Evolutionary conservation across 1,140 invertebrate genomes (phyloP).

Genomic region (Galendromus occidentalis): DNA sequence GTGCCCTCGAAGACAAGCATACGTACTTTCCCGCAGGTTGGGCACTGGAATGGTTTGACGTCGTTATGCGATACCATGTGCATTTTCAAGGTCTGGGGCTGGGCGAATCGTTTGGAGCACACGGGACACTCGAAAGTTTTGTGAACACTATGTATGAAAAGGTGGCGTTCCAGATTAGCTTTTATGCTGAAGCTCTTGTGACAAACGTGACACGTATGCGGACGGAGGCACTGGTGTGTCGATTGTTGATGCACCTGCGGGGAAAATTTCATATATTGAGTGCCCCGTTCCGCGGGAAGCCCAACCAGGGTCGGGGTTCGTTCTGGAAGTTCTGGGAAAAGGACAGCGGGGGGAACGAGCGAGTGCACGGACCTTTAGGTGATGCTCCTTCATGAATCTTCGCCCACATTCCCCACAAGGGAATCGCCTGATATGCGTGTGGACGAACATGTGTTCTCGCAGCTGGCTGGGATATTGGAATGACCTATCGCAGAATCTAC

Average conservation of each 20-base stretch:
- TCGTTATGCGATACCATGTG: conserved; percentile 31
- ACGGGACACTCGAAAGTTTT: conserved; percentile 29
- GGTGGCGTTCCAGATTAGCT: conserved; percentile 27
- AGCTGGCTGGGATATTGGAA: conserved; percentile 20
- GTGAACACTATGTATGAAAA: conserved; percentile 37
- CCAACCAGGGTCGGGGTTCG: neutral
- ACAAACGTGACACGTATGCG: conserved; percentile 24
- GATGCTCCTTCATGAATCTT: conserved; percentile 20
- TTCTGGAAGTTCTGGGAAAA: neutral
- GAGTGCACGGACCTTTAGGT: conserved; percentile 15
- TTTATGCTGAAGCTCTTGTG: conserved; percentile 23
- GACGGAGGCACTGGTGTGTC: conserved; percentile 19
- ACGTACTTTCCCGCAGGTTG: conserved; percentile 26
- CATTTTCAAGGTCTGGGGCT: conserved; percentile 35
- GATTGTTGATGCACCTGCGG: conserved; percentile 14
- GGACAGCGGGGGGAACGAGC: neutral
- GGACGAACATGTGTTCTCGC: conserved; percentile 17
- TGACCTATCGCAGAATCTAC: conserved; percentile 16
- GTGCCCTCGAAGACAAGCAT: too few species aligned
- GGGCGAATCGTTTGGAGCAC: conserved; percentile 39
- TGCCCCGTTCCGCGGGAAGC: neutral
- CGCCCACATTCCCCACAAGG: conserved; percentile 18
- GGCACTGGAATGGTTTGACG: conserved; percentile 30
- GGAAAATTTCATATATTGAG: neutral
- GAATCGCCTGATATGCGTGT: conserved; percentile 18